Evolutionary conservation across 2,797 vertebrate species (phyloP).

Genomic region (Kryptopterus vitreolus): DNA sequence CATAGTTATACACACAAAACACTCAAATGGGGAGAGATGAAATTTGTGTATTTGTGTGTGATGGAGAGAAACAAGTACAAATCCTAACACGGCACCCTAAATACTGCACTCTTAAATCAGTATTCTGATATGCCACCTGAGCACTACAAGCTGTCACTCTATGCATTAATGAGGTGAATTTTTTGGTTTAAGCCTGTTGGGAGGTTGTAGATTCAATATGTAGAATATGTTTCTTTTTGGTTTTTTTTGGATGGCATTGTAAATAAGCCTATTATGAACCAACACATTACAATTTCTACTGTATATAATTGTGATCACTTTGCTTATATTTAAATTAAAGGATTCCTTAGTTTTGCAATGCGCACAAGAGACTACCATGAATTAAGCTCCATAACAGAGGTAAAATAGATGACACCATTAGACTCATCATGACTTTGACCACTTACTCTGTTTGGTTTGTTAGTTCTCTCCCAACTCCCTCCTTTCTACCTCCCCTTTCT

Average conservation of each 20-base stretch:
- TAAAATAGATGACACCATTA: background rate
- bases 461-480: constrained; percentile 97
- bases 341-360: background rate
- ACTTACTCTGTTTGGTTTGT: constrained; percentile 92
- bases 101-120: constrained; percentile 18
- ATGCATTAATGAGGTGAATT: background rate
- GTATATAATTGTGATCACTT: background rate
- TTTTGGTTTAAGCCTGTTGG: background rate
- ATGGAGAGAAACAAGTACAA: background rate
- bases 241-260: background rate
- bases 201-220: background rate
- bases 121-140: background rate
- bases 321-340: background rate
- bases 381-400: background rate
- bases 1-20: background rate
- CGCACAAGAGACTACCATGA: background rate
- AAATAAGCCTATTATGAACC: background rate
- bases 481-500: constrained; percentile 98
- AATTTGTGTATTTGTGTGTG: background rate
- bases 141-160: background rate
- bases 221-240: background rate
- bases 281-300: background rate
- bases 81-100: constrained; percentile 6
- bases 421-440: constrained; percentile 60
- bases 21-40: constrained; percentile 1